A percentile compares a stretch with the other conserved stretches of the same genome.
Conservation (phyloP, 2,888 invertebrate genomes). For the Zele albiditarsus region DNA sequence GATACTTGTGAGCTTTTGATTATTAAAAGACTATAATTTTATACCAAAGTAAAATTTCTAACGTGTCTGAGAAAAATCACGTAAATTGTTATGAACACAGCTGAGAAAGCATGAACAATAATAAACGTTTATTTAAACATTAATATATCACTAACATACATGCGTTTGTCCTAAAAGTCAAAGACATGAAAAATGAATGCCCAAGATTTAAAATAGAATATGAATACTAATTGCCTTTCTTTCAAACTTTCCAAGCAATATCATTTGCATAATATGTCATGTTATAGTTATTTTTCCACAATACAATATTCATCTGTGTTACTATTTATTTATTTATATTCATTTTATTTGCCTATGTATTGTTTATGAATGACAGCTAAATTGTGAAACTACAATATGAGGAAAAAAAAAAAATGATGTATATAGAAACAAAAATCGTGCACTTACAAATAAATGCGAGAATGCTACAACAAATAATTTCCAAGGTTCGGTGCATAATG, state of each 20-base stretch:
- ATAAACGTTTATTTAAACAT: no score
- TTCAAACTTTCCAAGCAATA: conserved; percentile 41
- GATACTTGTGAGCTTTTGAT: no score
- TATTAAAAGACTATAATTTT: no score
- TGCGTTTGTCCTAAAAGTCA: background rate
- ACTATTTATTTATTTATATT: background rate
- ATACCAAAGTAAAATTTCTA: no score
- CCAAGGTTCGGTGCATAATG: conserved; percentile 35
- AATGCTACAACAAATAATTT: conserved; percentile 23
- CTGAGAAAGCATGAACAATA: background rate
- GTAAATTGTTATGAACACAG: background rate
- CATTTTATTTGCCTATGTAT: background rate
- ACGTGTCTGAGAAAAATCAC: no score
- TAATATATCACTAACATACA: background rate
- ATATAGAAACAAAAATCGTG: background rate
- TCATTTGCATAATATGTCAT: conserved; percentile 1
- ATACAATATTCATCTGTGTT: no score
- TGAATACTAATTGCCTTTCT: conserved; percentile 38
- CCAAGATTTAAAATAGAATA: background rate
- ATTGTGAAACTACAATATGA: background rate
- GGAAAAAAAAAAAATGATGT: background rate
- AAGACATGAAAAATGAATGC: background rate
- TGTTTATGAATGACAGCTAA: background rate
- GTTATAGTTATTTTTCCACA: background rate
- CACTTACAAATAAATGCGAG: background rate